These are phyloP conservation scores for Corvus hawaiiensis DNA, from an alignment of 2,113 vertebrate species.

Conservation along the genomic window DNA sequence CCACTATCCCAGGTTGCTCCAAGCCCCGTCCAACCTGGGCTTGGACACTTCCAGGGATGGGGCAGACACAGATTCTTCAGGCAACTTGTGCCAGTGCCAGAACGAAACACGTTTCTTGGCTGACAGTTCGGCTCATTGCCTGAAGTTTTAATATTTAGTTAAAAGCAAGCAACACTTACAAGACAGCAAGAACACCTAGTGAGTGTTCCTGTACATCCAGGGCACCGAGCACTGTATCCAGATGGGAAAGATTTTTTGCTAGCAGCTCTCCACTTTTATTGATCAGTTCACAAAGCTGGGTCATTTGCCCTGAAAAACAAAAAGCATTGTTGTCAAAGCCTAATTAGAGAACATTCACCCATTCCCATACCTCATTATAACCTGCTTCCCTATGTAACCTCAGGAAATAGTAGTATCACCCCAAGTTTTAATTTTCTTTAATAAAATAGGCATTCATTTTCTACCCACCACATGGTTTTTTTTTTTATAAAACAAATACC, in stretches of 20 bases:
- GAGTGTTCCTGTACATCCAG: conserved; percentile 98
- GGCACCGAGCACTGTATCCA: conserved; percentile 97
- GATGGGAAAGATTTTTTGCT: conserved; percentile 95
- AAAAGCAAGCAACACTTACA: conserved; percentile 79
- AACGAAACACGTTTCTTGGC: neutral
- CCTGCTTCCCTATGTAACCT: neutral
- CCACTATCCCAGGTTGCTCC: neutral
- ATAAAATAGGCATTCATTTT: neutral
- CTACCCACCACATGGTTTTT: neutral
- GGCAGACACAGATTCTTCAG: neutral
- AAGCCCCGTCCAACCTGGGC: rapidly evolving
- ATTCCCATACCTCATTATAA: neutral
- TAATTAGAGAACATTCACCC: neutral
- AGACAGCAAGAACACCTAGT: conserved; percentile 91
- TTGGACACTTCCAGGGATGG: neutral
- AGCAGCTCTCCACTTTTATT: conserved; percentile 99
- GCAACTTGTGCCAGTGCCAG: neutral
- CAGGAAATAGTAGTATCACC: neutral
- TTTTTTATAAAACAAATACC: neutral
- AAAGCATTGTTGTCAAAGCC: neutral
- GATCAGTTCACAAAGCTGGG: conserved; percentile 97
- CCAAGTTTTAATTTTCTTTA: neutral
- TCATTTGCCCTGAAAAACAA: conserved; percentile 92
- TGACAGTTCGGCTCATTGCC: neutral
- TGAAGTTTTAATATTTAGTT: neutral